phyloP scores from a whole-genome alignment of 1,140 invertebrate genomes.

The Cydia strobilella region DNA sequence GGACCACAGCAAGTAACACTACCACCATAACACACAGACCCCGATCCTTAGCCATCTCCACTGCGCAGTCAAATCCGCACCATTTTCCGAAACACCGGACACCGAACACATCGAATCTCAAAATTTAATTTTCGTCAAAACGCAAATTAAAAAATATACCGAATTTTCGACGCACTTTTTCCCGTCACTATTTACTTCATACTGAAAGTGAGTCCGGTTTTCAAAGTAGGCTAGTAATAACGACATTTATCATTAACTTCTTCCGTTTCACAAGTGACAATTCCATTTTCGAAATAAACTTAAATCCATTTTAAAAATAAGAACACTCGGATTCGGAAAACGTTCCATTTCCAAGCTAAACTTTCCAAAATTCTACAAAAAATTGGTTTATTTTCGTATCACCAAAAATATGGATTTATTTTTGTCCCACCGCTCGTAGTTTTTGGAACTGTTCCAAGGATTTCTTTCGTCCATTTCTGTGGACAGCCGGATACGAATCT shows the following conservation, averaged over 20 bases:
- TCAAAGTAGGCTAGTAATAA: too few relatives aligned
- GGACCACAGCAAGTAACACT: conserved; percentile 53
- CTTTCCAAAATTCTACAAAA: not conserved
- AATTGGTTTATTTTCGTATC: conserved; percentile 17
- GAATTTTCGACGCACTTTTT: too few relatives aligned
- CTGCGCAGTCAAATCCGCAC: conserved; percentile 24
- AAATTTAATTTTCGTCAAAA: conserved; percentile 38
- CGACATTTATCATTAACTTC: too few relatives aligned
- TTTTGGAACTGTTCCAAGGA: conserved; percentile 60
- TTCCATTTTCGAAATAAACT: not conserved
- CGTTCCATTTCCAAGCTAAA: not conserved
- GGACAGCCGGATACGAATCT: conserved; percentile 54
- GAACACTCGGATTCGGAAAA: too few relatives aligned
- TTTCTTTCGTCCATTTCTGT: conserved; percentile 47
- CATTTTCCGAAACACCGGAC: conserved; percentile 17
- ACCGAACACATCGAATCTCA: conserved; percentile 40
- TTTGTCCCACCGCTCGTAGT: conserved; percentile 51
- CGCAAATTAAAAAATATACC: too few relatives aligned
- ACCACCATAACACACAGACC: conserved; percentile 56
- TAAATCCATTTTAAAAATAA: too few relatives aligned
- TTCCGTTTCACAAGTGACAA: too few relatives aligned
- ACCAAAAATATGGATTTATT: conserved; percentile 56
- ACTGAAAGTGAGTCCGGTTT: too few relatives aligned
- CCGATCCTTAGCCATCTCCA: conserved; percentile 48
- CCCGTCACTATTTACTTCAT: too few relatives aligned